Evolutionary conservation across 2,113 vertebrate genomes (phyloP), one percentile per base, ranked within the genome.

Genomic region (Meleagris gallopavo): DNA sequence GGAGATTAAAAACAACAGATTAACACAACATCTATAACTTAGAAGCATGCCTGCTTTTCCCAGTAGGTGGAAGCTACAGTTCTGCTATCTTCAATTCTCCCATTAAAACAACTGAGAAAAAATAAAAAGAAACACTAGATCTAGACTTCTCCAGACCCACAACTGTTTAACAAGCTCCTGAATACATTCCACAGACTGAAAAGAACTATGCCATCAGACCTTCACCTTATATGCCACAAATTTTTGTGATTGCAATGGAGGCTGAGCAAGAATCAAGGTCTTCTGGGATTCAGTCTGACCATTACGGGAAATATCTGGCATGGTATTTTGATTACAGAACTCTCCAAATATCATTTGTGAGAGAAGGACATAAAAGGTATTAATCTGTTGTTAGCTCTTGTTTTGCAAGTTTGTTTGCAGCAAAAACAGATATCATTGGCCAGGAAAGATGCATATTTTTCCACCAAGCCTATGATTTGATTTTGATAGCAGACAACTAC

Each of bases 301-400:
- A 62, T 91, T 97, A 73, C 85, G 88, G 90, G 90, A 95, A 95
- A 57, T 32, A 74, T 62, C 38, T 95, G 87, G 83, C 86, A 86
- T 50, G 80, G 32, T 29, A 57, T 78, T 88, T 93, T 75, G 73
- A 84, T 81, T 86, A 72, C 76, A 88, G 79, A 83, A 48, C 52
- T 81, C 72, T 88, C 69, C 73, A 86, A 95, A 93, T 40, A 95
- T 15, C 27, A 78, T 32, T 88, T 65, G 24, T 48, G 69, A 72
- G 46, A 88, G 52, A 5, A 62, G 40, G 34, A 57, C 62, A 50
- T 34, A 65, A 65, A 91, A 89, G 32, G 22, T 65, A 71, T 71
- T 46, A 11, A 27, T 7, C 18, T 77, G 27, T 60, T 21, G 11
- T 38, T 41, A 66, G 38, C 32, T 83, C 50, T 24, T 64, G 25